Base-by-base conservation (phyloP, 2,797 vertebrate species). In the Florisuga fusca region DNA sequence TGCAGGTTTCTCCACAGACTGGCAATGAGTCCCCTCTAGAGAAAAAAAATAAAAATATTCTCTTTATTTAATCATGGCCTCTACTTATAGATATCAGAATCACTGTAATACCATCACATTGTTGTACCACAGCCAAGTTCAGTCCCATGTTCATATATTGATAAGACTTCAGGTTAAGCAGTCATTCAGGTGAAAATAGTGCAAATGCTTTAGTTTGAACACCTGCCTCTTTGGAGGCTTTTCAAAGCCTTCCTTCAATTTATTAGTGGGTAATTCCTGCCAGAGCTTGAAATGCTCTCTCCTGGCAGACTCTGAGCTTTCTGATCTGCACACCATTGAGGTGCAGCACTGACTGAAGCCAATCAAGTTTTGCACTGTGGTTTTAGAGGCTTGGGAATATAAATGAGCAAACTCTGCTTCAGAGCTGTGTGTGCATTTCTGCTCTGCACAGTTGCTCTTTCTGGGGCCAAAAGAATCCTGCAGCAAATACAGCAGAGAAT, bases 181-280 rank as follows among this genome's bases (percentile, higher is more conserved):
- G 43, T 18, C 62, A 15, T n/a, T 54, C 83, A 62, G 89, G 84
- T 94, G 68, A 75, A 74, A 95, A 69, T 5, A 33, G n/a, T 31
- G 67, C 63, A 72, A 93, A 84, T 11, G 62, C 45, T 93, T 80
- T 13, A 62, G 36, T 69, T 63, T 50, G 63, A 94, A 92, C 96
- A 95, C 92, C 95, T 96, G 93, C 84, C 91, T 87, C 68, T 69
- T 63, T 64, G 95, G 95, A 94, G 73, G 0, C 36, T 67, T 95
- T 89, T 91, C 95, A 95, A 92, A 92, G 38, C 61, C 72, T 87
- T 72, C 73, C 94, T 92, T 76, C 90, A 64, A 81, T 95, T 96
- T 95, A 80, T 91, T 53, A 85, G 72, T 1, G 29, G 41, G 12
- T 80, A 81, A 85, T 76, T 89, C 91, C 90, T 92, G 85, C 74